These are phyloP conservation scores for Uropetala carovei DNA, from an alignment of 2,888 invertebrate species.

Conservation along the genomic window DNA sequence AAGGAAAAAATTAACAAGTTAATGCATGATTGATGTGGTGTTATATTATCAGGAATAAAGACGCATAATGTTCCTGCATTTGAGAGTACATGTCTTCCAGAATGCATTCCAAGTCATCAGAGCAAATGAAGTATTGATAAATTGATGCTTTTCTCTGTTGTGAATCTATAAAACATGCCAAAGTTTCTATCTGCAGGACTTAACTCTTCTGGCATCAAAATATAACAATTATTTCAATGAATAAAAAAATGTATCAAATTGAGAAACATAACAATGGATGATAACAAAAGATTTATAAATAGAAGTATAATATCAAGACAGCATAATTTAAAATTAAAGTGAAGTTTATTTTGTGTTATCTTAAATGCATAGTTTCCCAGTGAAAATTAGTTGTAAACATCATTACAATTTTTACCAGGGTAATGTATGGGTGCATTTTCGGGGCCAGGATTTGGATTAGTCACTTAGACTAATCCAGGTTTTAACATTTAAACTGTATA, in stretches of 20 bases:
- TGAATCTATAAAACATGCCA: neutral
- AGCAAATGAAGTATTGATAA: neutral
- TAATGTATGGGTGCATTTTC: slow-evolving; percentile 9
- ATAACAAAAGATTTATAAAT: neutral
- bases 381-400: neutral
- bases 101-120: neutral
- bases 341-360: neutral
- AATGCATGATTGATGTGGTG: neutral
- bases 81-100: slow-evolving; percentile 56
- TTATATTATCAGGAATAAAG: slow-evolving; percentile 6
- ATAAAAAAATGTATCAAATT: neutral
- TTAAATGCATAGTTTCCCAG: neutral
- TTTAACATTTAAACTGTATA: slow-evolving; percentile 25
- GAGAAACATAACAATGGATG: neutral
- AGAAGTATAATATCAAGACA: neutral
- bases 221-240: neutral
- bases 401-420: slow-evolving; percentile 33
- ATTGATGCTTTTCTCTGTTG: neutral
- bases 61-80: slow-evolving; percentile 44
- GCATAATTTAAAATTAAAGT: neutral
- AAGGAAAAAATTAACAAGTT: neutral
- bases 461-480: slow-evolving; percentile 5
- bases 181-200: neutral
- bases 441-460: slow-evolving; percentile 55
- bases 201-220: neutral